phyloP scores from a whole-genome alignment of 2,888 invertebrate species.

The Steinernema hermaphroditum region DNA sequence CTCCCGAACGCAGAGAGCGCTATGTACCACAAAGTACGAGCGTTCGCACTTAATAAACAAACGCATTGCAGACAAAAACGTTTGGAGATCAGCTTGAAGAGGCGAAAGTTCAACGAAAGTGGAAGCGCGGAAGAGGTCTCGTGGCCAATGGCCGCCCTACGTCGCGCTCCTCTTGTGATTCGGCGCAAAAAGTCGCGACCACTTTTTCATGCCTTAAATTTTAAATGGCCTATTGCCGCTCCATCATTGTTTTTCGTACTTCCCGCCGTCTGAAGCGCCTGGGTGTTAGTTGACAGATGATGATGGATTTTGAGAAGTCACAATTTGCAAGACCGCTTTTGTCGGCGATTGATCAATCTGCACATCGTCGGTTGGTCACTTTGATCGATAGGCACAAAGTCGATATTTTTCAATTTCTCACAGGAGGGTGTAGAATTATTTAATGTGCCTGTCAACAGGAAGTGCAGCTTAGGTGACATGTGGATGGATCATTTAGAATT shows the following conservation, averaged over 20 bases:
- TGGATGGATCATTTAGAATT: too few species aligned
- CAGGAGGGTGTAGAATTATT: too few species aligned
- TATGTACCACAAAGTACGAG: conserved; percentile 2
- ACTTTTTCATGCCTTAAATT: conserved; percentile 20
- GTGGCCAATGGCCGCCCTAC: too few species aligned
- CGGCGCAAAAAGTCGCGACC: not conserved
- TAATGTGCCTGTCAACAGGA: too few species aligned
- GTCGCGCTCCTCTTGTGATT: not conserved
- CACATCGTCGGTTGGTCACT: not conserved
- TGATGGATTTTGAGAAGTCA: not conserved
- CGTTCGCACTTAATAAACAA: too few species aligned
- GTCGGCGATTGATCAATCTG: not conserved
- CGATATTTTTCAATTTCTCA: too few species aligned
- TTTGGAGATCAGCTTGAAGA: too few species aligned
- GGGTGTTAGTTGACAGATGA: not conserved
- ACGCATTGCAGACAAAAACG: too few species aligned
- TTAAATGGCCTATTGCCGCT: conserved; percentile 10
- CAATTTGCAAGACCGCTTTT: not conserved
- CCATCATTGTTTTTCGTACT: conserved; percentile 20
- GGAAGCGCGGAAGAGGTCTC: too few species aligned
- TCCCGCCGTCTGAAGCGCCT: not conserved
- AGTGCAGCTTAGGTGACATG: too few species aligned
- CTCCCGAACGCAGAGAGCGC: not conserved
- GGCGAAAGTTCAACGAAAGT: too few species aligned
- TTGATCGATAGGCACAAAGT: not conserved